phyloP scores from a whole-genome alignment of 2,888 invertebrate genomes.

The Ganaspis brasiliensis region DNA sequence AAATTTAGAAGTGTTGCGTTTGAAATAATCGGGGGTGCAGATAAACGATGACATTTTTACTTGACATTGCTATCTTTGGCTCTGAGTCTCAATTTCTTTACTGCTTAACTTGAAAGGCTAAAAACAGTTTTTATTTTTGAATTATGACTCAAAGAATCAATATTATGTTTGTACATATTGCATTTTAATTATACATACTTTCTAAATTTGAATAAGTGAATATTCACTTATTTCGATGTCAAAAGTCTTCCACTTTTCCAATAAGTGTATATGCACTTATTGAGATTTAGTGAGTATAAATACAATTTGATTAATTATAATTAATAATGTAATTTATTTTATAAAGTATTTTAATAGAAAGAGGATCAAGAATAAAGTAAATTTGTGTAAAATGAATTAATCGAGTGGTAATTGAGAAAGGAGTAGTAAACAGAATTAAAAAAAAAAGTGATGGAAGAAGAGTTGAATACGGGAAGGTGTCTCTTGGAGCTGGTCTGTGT shows the following conservation, averaged over 20 bases:
- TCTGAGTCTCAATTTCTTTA: background rate
- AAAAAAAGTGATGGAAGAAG: constrained; percentile 1
- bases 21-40: constrained; percentile 20
- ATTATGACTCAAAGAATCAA: too few relatives aligned
- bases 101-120: background rate
- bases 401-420: background rate
- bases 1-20: constrained; percentile 7
- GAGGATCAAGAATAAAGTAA: too few relatives aligned
- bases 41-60: constrained; percentile 26
- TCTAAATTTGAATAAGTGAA: too few relatives aligned
- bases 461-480: constrained; percentile 34
- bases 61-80: constrained; percentile 13
- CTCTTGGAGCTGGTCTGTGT: constrained; percentile 31
- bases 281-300: too few relatives aligned
- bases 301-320: too few relatives aligned
- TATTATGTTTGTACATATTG: too few relatives aligned
- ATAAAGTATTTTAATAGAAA: too few relatives aligned
- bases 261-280: too few relatives aligned
- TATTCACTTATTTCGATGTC: too few relatives aligned
- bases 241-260: too few relatives aligned
- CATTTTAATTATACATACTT: too few relatives aligned
- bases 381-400: background rate
- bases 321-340: too few relatives aligned
- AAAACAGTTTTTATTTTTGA: background rate
- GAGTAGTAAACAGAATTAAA: background rate